Evolutionary conservation across 2,797 vertebrate genomes (phyloP).

Genomic region (Hoplostethus atlanticus): DNA sequence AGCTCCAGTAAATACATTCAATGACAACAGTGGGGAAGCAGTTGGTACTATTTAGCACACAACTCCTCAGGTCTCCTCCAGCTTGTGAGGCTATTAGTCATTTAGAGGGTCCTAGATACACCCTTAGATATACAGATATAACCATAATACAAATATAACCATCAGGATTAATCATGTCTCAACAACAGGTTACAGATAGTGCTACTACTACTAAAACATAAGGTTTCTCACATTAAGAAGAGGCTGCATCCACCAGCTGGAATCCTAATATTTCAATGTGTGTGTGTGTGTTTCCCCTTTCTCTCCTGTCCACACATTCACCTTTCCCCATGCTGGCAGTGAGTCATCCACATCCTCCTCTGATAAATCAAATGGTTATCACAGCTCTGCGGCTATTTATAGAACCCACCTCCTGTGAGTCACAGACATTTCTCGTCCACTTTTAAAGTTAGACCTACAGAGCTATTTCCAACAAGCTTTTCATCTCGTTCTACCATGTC

Average conservation of each 20-base stretch:
- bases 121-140: no score
- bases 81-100: no score
- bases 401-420: constrained; percentile 65
- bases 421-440: constrained; percentile 74
- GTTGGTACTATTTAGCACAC: no score
- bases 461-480: constrained; percentile 61
- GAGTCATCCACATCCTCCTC: constrained; percentile 80
- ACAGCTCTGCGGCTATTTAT: constrained; percentile 77
- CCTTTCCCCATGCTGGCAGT: constrained; percentile 59
- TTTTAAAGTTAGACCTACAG: constrained; percentile 62
- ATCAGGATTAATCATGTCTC: not conserved
- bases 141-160: no score
- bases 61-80: no score
- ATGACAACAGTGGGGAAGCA: no score
- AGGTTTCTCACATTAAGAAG: constrained; percentile 10
- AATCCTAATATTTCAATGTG: not conserved
- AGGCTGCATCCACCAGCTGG: not conserved
- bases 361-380: constrained; percentile 84
- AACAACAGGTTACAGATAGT: not conserved
- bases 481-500: constrained; percentile 48
- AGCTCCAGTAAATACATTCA: no score
- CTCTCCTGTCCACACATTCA: constrained; percentile 55
- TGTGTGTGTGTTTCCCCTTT: constrained; percentile 20
- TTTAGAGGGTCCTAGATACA: no score
- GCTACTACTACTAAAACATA: constrained; percentile 22